Conservation (phyloP, 2,888 invertebrate species). For the Archips crataeganus region DNA sequence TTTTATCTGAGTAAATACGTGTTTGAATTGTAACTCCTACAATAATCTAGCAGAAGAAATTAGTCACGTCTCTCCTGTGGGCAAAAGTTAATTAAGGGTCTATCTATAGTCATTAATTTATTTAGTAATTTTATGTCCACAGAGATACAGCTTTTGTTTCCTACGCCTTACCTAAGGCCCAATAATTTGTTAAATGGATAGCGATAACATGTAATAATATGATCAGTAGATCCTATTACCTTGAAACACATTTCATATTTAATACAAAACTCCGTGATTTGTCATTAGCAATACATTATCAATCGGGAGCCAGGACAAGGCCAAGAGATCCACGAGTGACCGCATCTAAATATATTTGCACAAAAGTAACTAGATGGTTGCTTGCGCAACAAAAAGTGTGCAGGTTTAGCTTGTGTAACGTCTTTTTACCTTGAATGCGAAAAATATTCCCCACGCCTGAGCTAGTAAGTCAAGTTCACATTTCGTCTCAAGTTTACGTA, state of each 20-base stretch:
- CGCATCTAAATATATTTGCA: slow-evolving; percentile 41
- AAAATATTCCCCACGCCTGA: slow-evolving; percentile 25
- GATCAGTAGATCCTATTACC: background rate
- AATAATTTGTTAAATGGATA: background rate
- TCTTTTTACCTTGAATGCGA: slow-evolving; percentile 36
- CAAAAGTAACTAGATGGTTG: slow-evolving; percentile 37
- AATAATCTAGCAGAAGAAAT: too few species aligned
- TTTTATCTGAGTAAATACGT: background rate
- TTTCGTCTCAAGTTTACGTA: slow-evolving; percentile 42
- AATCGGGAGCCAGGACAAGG: slow-evolving; percentile 37
- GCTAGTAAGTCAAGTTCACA: slow-evolving; percentile 48
- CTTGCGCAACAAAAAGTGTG: slow-evolving; percentile 35
- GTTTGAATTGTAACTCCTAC: too few species aligned
- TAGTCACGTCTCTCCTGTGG: too few species aligned
- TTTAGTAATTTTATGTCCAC: too few species aligned
- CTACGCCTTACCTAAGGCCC: too few species aligned
- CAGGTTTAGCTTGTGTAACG: slow-evolving; percentile 26
- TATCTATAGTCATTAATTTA: too few species aligned
- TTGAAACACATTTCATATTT: slow-evolving; percentile 8
- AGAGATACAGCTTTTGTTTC: too few species aligned
- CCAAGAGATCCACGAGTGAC: slow-evolving; percentile 34
- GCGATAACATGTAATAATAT: background rate
- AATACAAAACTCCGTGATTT: slow-evolving; percentile 22
- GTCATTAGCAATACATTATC: slow-evolving; percentile 27
- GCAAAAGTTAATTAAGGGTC: too few species aligned